A percentile compares a stretch with the other conserved stretches of the same genome.
phyloP scores from a whole-genome alignment of 2,888 invertebrate species.

The Leptarthrus brevirostris region DNA sequence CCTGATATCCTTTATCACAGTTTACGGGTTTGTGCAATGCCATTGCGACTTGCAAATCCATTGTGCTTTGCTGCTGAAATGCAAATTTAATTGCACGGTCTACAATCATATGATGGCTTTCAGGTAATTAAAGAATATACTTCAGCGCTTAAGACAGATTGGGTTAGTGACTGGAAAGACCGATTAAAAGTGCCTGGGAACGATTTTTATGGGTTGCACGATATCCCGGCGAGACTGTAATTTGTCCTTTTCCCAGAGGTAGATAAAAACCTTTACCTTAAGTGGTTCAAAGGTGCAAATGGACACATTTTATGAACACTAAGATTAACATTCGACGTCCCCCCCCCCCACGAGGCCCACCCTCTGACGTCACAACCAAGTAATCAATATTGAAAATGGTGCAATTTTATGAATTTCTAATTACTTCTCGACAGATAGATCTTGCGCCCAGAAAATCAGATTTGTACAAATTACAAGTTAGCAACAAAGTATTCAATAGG shows the following conservation, averaged over 20 bases:
- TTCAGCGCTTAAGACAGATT: slow-evolving; percentile 1
- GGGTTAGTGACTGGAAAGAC: slow-evolving; percentile 1
- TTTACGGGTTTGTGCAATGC: neutral
- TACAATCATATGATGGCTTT: slow-evolving; percentile 33
- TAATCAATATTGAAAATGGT: too few species aligned
- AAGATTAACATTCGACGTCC: too few species aligned
- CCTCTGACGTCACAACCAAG: too few species aligned
- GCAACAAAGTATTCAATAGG: neutral
- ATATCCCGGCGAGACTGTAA: neutral
- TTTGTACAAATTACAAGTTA: neutral
- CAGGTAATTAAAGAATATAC: slow-evolving; percentile 33
- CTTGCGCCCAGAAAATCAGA: neutral
- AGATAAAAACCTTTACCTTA: too few species aligned
- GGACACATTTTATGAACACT: too few species aligned
- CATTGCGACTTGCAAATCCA: neutral
- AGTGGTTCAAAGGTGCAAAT: too few species aligned
- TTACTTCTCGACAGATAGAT: too few species aligned
- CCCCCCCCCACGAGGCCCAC: too few species aligned
- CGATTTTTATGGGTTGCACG: neutral
- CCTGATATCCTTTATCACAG: neutral
- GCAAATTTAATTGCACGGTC: slow-evolving; percentile 34
- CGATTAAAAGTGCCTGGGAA: neutral
- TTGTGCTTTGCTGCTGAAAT: slow-evolving; percentile 1
- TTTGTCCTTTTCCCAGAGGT: neutral
- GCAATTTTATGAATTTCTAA: too few species aligned